These are phyloP conservation scores for Melanotaenia duboulayi DNA, from an alignment of 2,113 vertebrate species.

Conservation along the genomic window DNA sequence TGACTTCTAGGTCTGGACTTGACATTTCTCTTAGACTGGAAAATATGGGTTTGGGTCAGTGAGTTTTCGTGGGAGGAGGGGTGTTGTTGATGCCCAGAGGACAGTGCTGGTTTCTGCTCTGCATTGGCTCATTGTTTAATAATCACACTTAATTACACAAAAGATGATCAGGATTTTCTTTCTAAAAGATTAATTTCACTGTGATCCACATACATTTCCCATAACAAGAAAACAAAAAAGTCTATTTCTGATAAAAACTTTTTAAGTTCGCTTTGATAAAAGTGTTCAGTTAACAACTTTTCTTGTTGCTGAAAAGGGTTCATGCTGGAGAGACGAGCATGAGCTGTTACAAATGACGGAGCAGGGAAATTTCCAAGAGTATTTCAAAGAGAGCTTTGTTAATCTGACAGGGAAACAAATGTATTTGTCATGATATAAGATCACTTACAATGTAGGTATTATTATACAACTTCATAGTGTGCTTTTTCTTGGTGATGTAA, in stretches of 20 bases:
- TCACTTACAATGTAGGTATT: conserved; percentile 11
- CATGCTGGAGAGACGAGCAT: background rate
- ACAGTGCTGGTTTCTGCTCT: conserved; percentile 53
- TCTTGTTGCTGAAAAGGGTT: background rate
- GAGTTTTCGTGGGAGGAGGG: conserved; percentile 64
- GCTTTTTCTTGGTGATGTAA: background rate
- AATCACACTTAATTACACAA: conserved; percentile 9
- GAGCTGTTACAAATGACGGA: background rate
- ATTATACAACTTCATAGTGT: background rate
- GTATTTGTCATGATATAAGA: conserved; percentile 7
- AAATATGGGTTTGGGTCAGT: conserved; percentile 76
- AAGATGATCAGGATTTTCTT: conserved; percentile 8
- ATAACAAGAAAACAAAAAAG: background rate
- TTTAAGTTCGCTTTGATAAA: background rate
- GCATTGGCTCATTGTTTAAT: conserved; percentile 45
- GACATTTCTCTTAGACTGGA: conserved; percentile 79
- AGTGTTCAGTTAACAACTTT: background rate
- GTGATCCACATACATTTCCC: background rate
- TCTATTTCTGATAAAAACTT: background rate
- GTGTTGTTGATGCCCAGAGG: conserved; percentile 68
- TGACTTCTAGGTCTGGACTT: conserved; percentile 70
- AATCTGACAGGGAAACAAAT: conserved; percentile 5
- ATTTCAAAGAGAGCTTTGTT: conserved; percentile 1
- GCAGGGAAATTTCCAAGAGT: background rate
- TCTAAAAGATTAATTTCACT: background rate